A percentile compares a stretch with the other conserved stretches of the same genome.
phyloP scores from a whole-genome alignment of 92 coral and sea anemone genomes.

The Palythoa grandiflora region DNA sequence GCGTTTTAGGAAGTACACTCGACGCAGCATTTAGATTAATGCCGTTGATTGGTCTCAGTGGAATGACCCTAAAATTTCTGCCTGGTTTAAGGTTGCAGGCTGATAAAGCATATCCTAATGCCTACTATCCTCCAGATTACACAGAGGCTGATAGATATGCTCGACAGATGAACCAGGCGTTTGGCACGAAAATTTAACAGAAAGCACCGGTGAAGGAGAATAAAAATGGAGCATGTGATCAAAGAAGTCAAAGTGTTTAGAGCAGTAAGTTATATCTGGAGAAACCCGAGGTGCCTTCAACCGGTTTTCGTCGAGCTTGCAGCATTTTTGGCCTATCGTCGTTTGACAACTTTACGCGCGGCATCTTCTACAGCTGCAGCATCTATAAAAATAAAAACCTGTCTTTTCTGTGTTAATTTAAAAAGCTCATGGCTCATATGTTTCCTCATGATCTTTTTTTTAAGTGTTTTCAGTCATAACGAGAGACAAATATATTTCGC shows the following conservation, averaged over 20 bases:
- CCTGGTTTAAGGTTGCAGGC: neutral
- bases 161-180: constrained; percentile 10
- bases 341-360: neutral
- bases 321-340: constrained; percentile 36
- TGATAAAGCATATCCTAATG: neutral
- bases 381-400: no score
- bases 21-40: neutral
- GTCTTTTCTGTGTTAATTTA: no score
- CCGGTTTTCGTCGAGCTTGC: constrained; percentile 23
- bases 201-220: neutral
- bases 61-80: neutral
- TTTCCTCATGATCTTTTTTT: no score
- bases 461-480: no score
- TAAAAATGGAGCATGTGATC: no score
- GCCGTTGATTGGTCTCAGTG: neutral
- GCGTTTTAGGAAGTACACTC: neutral
- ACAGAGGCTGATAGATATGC: constrained; percentile 1
- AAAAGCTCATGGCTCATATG: no score
- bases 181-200: neutral
- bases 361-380: no score
- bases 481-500: no score
- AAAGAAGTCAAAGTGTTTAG: constrained; percentile 14
- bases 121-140: neutral
- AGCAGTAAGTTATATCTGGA: constrained; percentile 35
- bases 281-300: constrained; percentile 37